Evolutionary conservation across 92 coral and sea anemone genomes (phyloP), one percentile per base, ranked within the genome.

Genomic region (Actinernus sp.): DNA sequence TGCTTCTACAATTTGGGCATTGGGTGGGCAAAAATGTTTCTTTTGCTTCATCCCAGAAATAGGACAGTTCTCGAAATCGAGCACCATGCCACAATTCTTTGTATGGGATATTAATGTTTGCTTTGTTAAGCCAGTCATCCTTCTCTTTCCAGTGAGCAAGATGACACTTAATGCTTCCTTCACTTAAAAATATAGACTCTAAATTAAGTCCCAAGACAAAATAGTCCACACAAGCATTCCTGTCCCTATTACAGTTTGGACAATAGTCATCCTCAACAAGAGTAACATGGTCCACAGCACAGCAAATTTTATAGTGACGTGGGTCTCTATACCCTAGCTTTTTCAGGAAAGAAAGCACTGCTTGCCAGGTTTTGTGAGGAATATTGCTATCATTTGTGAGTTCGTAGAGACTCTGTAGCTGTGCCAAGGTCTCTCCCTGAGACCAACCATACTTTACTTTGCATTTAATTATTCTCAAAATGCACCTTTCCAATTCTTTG

Each of bases 361-460:
- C 9, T 10, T 49, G 36, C 88, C 88, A 81, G 1, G 45, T 30
- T 40, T 68, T 81, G 18, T 74, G 77, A 17, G 88, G 93, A 17
- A 87, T 64, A 26, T 61, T 65, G 3, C 68, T 73, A 63, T 87
- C 67, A 25, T 55, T 56, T 34, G 55, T 55, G 30, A 63, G 45
- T 26, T 87, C 88, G 29, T 66, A 74, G 14, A 81, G 34, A 12
- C 66, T 87, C 31, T 68, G 21, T 19, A 87, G 55, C 45, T 81
- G 81, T 0, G 18, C 25, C 32, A 87, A 59, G 6, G 93, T 65
- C 30, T 81, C 85, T 22, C 21, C 71, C 31, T 67, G 88, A 1
- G 93, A 86, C 81, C 80, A 87, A 26, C 81, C 81, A 86, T 73
- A 56, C 29, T 68, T 70, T 0, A 74, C 76, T 63, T 87, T 78